Evolutionary conservation across 1,140 invertebrate genomes (phyloP).

Genomic region (Aphaenogaster rudis): DNA sequence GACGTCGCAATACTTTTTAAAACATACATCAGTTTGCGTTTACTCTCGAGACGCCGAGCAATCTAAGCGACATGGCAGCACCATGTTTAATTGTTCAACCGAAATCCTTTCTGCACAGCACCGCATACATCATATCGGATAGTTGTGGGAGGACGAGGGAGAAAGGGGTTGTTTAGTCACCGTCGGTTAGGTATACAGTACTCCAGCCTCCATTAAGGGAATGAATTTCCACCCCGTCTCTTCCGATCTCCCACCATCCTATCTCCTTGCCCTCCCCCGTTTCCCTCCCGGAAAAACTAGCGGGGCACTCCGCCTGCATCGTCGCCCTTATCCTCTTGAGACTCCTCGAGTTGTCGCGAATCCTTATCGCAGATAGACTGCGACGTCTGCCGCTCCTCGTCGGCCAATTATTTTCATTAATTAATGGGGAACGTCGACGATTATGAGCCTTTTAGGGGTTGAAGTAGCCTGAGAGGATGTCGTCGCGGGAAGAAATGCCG

Average conservation of each 20-base stretch:
- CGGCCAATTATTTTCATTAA: constrained; percentile 72
- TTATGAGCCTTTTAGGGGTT: constrained; percentile 16
- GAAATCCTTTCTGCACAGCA: background rate
- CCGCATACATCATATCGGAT: constrained; percentile 5
- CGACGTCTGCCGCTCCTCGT: constrained; percentile 22
- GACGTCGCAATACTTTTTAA: no score
- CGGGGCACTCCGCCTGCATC: background rate
- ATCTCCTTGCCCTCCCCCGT: background rate
- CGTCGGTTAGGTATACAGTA: constrained; percentile 74
- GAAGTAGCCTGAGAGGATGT: background rate
- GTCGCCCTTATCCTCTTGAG: constrained; percentile 4
- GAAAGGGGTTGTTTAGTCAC: constrained; percentile 73
- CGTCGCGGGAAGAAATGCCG: background rate
- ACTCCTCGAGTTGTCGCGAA: constrained; percentile 52
- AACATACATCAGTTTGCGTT: background rate
- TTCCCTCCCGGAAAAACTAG: constrained; percentile 16
- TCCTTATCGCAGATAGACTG: constrained; percentile 63
- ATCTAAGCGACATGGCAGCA: background rate
- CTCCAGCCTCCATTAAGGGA: constrained; percentile 79
- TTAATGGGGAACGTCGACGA: constrained; percentile 58
- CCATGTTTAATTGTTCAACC: constrained; percentile 18
- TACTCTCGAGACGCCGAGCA: background rate
- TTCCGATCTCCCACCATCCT: constrained; percentile 36
- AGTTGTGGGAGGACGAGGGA: background rate
- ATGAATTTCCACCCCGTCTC: constrained; percentile 75